Base-by-base conservation (phyloP, 2,797 vertebrate genomes). In the Iguana delicatissima region DNA sequence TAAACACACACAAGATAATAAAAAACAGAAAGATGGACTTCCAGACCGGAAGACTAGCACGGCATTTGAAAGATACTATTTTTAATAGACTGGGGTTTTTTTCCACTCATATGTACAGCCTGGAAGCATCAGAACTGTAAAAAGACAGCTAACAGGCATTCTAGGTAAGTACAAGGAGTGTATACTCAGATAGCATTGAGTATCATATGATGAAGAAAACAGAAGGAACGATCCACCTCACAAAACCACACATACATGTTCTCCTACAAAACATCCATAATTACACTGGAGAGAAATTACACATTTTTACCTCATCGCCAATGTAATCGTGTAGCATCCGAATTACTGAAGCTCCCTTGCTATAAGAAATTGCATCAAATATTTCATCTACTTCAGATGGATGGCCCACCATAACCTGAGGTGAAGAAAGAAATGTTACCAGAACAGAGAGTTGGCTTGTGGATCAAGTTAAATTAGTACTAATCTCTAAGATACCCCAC, bases 311-410 rank as follows among this genome's bases (percentile, higher is more conserved):
- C 99, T 99, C 98, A 91, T 99, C 99, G 74, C 99, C 99, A 46
- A 99, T 98, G 97, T 99, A 99, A 97, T 99, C 97, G 91, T 99
- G 99, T 88, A 99, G 97, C 99, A 99, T 99, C 87, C 99, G 98
- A 96, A 99, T 99, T 87, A 99, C 99, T 50, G 99, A 99, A 0
- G 99, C 99, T 93, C 99, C 99, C 98, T 99, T 99, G 97, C 99
- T 99, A 96, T 99, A 99, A 35, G 99, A 99, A 97, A 99, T 99
- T 91, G 99, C 98, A 91, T 99, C 99, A 77, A 99, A 99, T 89
- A 99, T 99, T 97, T 99, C 99, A 94, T 99, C 99, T n/a, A 99
- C 99, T 96, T 99, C 99, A 0, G 99, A 99, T 0, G 99, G 99
- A 88, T 99, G 99, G 90, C 99, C 99, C 85, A 99, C 99, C 76